phyloP scores from a whole-genome alignment of 2,888 invertebrate genomes.

The Ctenicera cuprea region DNA sequence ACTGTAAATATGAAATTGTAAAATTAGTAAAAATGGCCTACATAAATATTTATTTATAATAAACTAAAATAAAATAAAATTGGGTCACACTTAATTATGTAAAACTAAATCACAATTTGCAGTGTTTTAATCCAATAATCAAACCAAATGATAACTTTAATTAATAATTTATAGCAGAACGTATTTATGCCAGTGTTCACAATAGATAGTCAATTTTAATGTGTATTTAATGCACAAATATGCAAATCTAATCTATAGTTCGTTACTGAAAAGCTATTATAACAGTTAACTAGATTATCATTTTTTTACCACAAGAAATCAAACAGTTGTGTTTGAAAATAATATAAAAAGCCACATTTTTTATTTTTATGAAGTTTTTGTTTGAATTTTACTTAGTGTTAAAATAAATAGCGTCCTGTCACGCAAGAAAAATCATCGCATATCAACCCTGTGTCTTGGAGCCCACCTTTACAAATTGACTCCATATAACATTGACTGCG shows the following conservation, averaged over 20 bases:
- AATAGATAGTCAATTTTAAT: background rate
- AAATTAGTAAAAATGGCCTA: too few relatives aligned
- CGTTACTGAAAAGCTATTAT: too few relatives aligned
- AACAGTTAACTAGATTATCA: too few relatives aligned
- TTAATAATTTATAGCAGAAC: background rate
- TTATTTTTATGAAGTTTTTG: slow-evolving; percentile 20
- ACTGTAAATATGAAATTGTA: background rate
- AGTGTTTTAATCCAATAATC: background rate
- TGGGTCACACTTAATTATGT: too few relatives aligned
- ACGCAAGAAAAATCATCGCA: slow-evolving; percentile 24
- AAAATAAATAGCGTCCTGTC: slow-evolving; percentile 27
- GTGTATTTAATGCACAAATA: background rate
- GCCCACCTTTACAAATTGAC: slow-evolving; percentile 47
- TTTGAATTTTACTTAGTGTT: slow-evolving; percentile 29
- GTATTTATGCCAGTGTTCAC: slow-evolving; percentile 1
- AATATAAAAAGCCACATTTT: slow-evolving; percentile 1
- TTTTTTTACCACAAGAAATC: too few relatives aligned
- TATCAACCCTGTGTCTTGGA: slow-evolving; percentile 28
- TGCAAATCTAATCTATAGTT: background rate
- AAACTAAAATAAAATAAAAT: too few relatives aligned
- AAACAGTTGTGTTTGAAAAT: too few relatives aligned
- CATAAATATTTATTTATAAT: too few relatives aligned
- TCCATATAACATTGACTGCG: slow-evolving; percentile 44
- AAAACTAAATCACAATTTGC: background rate
- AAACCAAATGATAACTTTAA: background rate